Conservation (phyloP, 53 echinoderm and acorn worm species). For the Stichopus horrens region DNA sequence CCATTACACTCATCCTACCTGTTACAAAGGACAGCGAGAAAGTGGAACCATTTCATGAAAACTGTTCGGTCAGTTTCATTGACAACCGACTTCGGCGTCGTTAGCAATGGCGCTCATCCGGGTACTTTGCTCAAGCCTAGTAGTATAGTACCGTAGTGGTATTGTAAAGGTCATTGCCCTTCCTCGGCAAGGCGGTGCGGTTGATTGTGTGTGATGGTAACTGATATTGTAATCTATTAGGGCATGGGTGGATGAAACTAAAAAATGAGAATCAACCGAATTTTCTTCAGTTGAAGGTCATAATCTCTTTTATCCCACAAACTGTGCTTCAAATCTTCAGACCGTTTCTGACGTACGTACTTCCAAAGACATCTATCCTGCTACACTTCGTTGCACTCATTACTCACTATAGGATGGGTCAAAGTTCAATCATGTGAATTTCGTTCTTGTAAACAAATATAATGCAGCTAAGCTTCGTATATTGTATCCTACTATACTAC, state of each 20-base stretch:
- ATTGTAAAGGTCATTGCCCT: too few species aligned
- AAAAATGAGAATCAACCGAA: too few species aligned
- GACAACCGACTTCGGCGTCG: conserved; percentile 42
- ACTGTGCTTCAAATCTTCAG: too few species aligned
- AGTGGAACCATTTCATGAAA: background rate
- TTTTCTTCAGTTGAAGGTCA: too few species aligned
- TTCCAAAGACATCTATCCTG: too few species aligned
- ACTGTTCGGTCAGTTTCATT: conserved; percentile 4
- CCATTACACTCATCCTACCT: background rate
- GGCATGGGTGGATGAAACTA: too few species aligned
- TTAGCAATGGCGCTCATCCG: conserved; percentile 47
- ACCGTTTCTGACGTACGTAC: too few species aligned
- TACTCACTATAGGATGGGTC: background rate
- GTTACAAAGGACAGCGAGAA: background rate
- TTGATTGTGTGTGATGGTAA: too few species aligned
- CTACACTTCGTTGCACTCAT: too few species aligned
- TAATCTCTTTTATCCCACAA: too few species aligned
- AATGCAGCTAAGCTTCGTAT: background rate
- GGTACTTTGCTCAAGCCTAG: background rate
- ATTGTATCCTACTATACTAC: background rate
- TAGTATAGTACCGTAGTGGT: background rate
- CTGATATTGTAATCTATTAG: too few species aligned
- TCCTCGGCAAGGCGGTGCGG: too few species aligned
- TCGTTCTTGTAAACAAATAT: background rate
- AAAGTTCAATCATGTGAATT: background rate